A percentile compares a stretch with the other conserved stretches of the same genome.
Conservation (phyloP, 2,888 invertebrate species). For the Synergus japonicus region DNA sequence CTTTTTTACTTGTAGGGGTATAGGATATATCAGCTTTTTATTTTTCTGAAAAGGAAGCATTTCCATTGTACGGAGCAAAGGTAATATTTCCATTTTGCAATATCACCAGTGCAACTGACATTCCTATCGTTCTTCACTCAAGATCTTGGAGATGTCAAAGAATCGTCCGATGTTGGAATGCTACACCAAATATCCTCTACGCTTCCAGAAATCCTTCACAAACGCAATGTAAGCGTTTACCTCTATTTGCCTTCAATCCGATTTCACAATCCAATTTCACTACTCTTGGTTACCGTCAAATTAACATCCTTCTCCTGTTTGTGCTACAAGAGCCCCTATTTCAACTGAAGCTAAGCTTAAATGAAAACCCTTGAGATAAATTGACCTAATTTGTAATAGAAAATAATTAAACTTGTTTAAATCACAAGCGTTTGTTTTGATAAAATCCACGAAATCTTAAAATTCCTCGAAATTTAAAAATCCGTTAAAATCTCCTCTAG, state of each 20-base stretch:
- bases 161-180: slow-evolving; percentile 31
- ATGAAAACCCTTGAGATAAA: slow-evolving; percentile 9
- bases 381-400: slow-evolving; percentile 16
- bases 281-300: slow-evolving; percentile 14
- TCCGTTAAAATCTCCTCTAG: too few relatives aligned
- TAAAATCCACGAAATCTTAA: not conserved
- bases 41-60: slow-evolving; percentile 11
- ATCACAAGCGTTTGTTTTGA: not conserved
- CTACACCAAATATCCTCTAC: slow-evolving; percentile 5
- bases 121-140: slow-evolving; percentile 28
- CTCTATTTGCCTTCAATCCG: slow-evolving; percentile 6
- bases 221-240: not conserved
- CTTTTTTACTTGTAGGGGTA: not conserved
- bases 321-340: not conserved
- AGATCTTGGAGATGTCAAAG: slow-evolving; percentile 22
- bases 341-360: not conserved
- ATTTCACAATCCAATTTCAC: slow-evolving; percentile 25
- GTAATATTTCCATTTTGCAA: slow-evolving; percentile 20
- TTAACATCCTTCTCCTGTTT: slow-evolving; percentile 22
- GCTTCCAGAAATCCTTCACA: not conserved
- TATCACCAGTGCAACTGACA: slow-evolving; percentile 13
- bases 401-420: not conserved
- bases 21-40: slow-evolving; percentile 17
- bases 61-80: slow-evolving; percentile 20
- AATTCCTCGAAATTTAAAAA: not conserved